Base-by-base conservation (phyloP, 2,113 vertebrate species). In the Rana temporaria region DNA sequence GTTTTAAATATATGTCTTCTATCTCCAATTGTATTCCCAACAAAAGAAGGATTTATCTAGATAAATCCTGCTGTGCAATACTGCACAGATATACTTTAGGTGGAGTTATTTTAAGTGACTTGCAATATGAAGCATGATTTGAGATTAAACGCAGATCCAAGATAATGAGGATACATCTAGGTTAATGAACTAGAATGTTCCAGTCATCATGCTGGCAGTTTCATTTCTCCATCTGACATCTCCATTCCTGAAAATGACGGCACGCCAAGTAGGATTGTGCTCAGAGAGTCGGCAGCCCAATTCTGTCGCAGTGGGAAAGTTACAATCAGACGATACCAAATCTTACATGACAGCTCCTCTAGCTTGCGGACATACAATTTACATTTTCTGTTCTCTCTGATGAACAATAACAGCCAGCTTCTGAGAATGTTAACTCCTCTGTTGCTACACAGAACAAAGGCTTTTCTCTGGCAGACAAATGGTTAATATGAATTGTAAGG, bases 281-380 rank as follows among this genome's bases (percentile, higher is more conserved):
- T 84, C 85, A 75, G 52, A 26, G 57, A 74, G 42, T 79, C 80
- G 30, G 81, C 84, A 85, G 84, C 85, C 85, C 68, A 79, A 81
- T 86, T 85, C 85, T 86, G 84, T 85, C 84, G 38, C 57, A 55
- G 60, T 64, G 57, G 70, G 70, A 72, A 82, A 63, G 66, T 81
- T 84, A 75, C 64, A 69, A 63, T 74, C 77, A 70, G 78, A 77
- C 6, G 48, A 69, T 77, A 55, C 78, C 77, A 83, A 84, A 81
- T 77, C 53, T 77, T 60, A 63, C 64, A 73, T 85, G 85, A 84
- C 85, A 80, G 81, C 73, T 73, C 64, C 22, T 52, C 57, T 64
- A 38, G 78, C 82, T 84, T 30, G 20, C 72, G 48, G 78, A 64
- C 74, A 84, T 65, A 53, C 53, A 57, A 82, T 82, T 82, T 76